Conservation (phyloP, 2,888 invertebrate species). For the Drosophila atroscutellata region DNA sequence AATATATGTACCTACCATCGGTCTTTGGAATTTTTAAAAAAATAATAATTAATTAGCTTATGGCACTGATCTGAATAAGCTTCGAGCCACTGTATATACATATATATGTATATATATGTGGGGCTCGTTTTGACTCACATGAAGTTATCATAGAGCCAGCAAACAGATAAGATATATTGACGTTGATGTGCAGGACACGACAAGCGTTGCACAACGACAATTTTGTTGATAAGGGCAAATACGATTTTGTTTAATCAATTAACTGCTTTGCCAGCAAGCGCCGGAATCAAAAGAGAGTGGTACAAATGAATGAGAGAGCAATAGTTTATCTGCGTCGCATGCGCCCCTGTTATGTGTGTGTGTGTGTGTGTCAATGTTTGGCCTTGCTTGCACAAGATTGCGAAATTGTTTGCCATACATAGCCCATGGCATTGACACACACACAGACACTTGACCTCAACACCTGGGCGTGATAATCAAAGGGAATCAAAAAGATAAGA, state of each 20-base stretch:
- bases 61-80: no score
- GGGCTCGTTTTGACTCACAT: slow-evolving; percentile 10
- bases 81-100: no score
- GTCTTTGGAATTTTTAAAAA: no score
- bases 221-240: slow-evolving; percentile 47
- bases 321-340: slow-evolving; percentile 3
- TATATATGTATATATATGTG: not conserved
- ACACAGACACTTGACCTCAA: slow-evolving; percentile 40
- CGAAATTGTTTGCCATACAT: slow-evolving; percentile 19
- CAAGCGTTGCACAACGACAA: slow-evolving; percentile 35
- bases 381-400: slow-evolving; percentile 17
- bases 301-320: not conserved
- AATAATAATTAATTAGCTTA: no score
- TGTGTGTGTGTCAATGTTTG: slow-evolving; percentile 14
- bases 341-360: not conserved
- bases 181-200: slow-evolving; percentile 28
- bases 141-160: slow-evolving; percentile 37
- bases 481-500: slow-evolving; percentile 10
- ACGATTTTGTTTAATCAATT: slow-evolving; percentile 58
- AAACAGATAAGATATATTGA: slow-evolving; percentile 52
- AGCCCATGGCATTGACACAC: slow-evolving; percentile 37
- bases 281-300: slow-evolving; percentile 2
- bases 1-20: no score
- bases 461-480: slow-evolving; percentile 6
- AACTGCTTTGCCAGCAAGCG: slow-evolving; percentile 8